Evolutionary conservation across 2,113 vertebrate species (phyloP).

Genomic region (Gopherus evgoodei): DNA sequence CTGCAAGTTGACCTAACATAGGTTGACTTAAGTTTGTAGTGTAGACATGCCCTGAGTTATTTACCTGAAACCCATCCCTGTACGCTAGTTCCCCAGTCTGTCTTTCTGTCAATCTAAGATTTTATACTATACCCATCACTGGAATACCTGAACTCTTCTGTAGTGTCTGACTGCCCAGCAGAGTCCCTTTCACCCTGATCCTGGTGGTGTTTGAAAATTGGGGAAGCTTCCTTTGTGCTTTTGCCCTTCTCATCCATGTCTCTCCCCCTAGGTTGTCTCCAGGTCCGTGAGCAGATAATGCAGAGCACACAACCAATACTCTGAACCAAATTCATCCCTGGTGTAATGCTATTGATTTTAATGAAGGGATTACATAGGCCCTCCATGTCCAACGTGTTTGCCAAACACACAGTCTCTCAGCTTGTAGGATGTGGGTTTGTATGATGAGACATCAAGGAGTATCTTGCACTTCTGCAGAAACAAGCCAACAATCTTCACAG

Average conservation of each 20-base stretch:
- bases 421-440: not conserved
- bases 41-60: not conserved
- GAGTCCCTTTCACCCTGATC: not conserved
- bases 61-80: slow-evolving; percentile 39
- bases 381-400: too few species aligned
- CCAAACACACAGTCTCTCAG: not conserved
- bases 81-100: not conserved
- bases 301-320: not conserved
- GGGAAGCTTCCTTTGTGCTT: not conserved
- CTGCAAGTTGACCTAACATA: too few species aligned
- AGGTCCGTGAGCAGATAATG: not conserved
- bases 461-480: not conserved
- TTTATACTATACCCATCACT: slow-evolving; percentile 11
- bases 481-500: not conserved
- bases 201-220: not conserved
- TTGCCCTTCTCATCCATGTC: not conserved
- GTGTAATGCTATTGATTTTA: not conserved
- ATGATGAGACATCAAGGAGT: not conserved
- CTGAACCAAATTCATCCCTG: not conserved
- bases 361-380: not conserved
- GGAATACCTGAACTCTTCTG: not conserved
- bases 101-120: not conserved
- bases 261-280: not conserved
- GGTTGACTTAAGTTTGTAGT: too few species aligned
- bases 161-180: not conserved